phyloP scores from a whole-genome alignment of 2,113 vertebrate species.

The Dascyllus trimaculatus region DNA sequence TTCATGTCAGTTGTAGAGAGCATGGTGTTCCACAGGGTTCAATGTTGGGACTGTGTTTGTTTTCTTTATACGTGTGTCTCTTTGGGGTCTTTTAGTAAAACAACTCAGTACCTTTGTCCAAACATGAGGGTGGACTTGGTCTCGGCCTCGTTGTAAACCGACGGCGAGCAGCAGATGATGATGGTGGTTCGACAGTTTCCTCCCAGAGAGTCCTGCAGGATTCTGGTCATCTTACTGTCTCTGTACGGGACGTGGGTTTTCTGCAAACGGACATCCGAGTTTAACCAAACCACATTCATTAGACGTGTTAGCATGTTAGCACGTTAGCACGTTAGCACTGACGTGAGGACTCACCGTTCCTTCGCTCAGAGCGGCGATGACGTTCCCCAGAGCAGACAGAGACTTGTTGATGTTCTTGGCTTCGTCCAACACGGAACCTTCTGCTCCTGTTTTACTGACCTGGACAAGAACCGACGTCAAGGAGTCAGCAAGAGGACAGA shows the following conservation, averaged over 20 bases:
- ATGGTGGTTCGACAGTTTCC: constrained; percentile 98
- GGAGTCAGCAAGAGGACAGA: neutral
- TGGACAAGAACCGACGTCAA: constrained; percentile 58
- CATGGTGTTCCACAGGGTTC: too few species aligned
- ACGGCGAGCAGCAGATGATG: constrained; percentile 97
- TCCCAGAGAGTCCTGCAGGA: constrained; percentile 97
- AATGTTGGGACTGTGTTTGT: too few species aligned
- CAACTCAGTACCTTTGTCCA: constrained; percentile 89
- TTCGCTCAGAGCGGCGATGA: constrained; percentile 96
- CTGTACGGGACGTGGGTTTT: constrained; percentile 97
- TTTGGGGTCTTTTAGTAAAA: too few species aligned
- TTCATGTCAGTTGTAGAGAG: too few species aligned
- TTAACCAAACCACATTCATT: neutral
- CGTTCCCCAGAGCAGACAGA: constrained; percentile 96
- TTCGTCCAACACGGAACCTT: constrained; percentile 96
- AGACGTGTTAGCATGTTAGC: neutral
- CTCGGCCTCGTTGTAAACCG: constrained; percentile 95
- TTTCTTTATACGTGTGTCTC: too few species aligned
- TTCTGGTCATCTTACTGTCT: constrained; percentile 99
- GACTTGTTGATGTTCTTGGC: constrained; percentile 99
- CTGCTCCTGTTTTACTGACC: constrained; percentile 99
- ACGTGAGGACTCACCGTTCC: constrained; percentile 82
- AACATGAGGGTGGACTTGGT: constrained; percentile 98
- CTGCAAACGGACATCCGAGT: constrained; percentile 70
- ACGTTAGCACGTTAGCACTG: neutral